Conservation (phyloP, 2,113 vertebrate species). For the Meriones unguiculatus region DNA sequence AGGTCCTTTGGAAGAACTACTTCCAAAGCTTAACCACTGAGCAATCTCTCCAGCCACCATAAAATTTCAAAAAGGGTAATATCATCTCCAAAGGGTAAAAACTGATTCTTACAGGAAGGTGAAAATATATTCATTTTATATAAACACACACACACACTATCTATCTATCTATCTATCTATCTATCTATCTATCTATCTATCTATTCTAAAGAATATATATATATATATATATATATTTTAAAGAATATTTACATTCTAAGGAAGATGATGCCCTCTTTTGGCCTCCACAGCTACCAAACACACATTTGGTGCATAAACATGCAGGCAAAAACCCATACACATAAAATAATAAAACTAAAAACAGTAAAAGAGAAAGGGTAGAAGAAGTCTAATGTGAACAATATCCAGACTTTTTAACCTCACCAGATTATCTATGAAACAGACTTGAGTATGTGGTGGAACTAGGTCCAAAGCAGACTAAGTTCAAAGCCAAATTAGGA, state of each 20-base stretch:
- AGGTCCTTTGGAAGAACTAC: no score
- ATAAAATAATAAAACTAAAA: neutral
- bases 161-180: no score
- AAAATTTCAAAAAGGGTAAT: neutral
- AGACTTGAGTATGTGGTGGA: neutral
- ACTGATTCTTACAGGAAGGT: neutral
- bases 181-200: neutral
- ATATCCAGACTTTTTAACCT: neutral
- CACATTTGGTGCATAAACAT: neutral
- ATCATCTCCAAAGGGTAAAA: neutral
- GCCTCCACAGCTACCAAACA: neutral
- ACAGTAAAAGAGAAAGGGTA: neutral
- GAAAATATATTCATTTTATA: constrained; percentile 9
- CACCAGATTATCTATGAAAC: neutral
- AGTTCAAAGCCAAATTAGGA: neutral
- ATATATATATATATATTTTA: neutral
- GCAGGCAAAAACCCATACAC: neutral
- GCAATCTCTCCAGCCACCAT: no score
- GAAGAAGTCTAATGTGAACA: neutral
- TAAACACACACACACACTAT: neutral
- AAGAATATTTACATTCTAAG: neutral
- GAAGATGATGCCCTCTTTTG: neutral
- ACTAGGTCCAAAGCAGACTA: neutral
- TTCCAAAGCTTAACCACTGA: no score
- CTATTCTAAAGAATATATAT: neutral